Evolutionary conservation across 1,140 invertebrate genomes (phyloP), one percentile per base, ranked within the genome.

Genomic region (Lucilia sericata): DNA sequence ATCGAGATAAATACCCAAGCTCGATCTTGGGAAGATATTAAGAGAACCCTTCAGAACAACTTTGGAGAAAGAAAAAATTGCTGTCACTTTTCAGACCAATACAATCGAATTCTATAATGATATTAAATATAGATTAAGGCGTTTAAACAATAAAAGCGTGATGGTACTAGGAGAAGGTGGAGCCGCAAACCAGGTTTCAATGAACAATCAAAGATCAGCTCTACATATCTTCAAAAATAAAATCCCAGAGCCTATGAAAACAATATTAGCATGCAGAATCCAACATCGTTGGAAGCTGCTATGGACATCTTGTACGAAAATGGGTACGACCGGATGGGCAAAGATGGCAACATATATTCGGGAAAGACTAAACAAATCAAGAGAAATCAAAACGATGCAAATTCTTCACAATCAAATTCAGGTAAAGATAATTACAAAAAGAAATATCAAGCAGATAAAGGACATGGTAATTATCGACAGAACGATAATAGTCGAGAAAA

Each of bases 191-290:
- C 51, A 55, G 17, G 51, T 55, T 13, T 55, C 51, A 55, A 55
- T 55, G 10, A 55, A 55, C 17, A 55, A 55, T 17, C 51, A 55
- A 55, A 55, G 51, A 55, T 13, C 51, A 17, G 51, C 51, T 13
- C 51, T 55, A 12, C 51, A 55, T 17, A 55, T 55, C 17, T 55
- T 55, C 25, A 30, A 30, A 30, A 30, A 30, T 30, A 30, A 30
- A 30, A 30, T 30, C 25, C 25, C 25, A 30, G 25, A 30, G 25
- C 25, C 25, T 30, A 30, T 30, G 25, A 30, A 30, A 30, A 30
- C 65, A n/a, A 70, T 70, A 70, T n/a, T 70, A 9, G 65, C n/a
- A 21, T 70, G 14, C n/a, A 70, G 65, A 70, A 70, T 70, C 65
- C n/a, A 8, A 9, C 12, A 14, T 17, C 19, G 7, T 21, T 70